Evolutionary conservation across 2,888 invertebrate species (phyloP), one percentile per base, ranked within the genome.

Genomic region (Phragmatobia fuliginosa): DNA sequence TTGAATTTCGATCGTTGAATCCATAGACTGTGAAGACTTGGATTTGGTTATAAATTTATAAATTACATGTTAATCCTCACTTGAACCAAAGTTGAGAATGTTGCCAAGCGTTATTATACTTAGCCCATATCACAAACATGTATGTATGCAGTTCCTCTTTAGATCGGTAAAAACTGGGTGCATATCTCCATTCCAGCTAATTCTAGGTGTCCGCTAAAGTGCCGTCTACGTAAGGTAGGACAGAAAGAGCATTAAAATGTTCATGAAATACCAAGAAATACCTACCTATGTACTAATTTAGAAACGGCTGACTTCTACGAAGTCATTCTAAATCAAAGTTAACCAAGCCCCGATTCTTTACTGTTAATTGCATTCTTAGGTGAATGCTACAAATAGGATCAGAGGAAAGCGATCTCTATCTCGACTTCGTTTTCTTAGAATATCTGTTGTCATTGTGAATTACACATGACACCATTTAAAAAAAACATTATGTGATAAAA

Each of bases 351-450:
- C 7, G 65, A 56, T 21, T 56, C 18, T 65, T 4, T 21, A 33
- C 16, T 21, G 21, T 45, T 62, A 31, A 45, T n/a, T 32, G 32
- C 45, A n/a, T 49, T 32, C 62, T 45, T 31, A n/a, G 14, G 32
- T 11, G 31, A 31, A n/a, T 28, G 25, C 28, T 36, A 33, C 28
- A 36, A 65, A 65, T 65, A 38, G 56, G 36, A 65, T 36, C 18
- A 38, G 28, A 38, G 21, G 38, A 49, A 49, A 67, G 28, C 49
- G n/a, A 74, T 72, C 60, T 61, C 49, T 66, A 61, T 49, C 36
- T 38, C 16, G 16, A 10, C 28, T 28, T 38, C 61, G 65, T 59
- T 38, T 73, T 71, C 66, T 58, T 71, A 60, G 52, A 68, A 62
- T 6, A 38, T 58, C 21, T 52, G 5, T 64, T 33, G 63, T 64